These are phyloP conservation scores for Tamandua tetradactyla DNA, from an alignment of 2,797 vertebrate species.

Conservation along the genomic window DNA sequence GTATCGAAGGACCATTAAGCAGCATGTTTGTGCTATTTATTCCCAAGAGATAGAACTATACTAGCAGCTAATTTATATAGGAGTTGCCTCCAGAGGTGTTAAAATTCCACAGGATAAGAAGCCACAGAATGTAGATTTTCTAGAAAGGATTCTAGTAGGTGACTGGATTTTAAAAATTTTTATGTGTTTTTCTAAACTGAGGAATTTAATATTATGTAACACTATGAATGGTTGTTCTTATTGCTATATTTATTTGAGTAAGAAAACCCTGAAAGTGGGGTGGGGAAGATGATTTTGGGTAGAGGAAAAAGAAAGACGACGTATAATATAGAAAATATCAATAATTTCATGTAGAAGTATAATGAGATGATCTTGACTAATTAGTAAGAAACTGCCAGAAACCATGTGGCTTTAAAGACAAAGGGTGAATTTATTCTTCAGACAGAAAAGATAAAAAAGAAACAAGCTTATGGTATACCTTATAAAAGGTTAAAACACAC, in stretches of 20 bases:
- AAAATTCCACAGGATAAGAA: neutral
- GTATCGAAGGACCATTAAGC: neutral
- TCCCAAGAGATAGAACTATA: neutral
- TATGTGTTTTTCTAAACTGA: neutral
- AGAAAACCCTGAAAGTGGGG: neutral
- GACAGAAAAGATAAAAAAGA: neutral
- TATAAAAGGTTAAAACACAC: neutral
- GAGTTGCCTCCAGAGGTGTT: neutral
- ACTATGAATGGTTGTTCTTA: neutral
- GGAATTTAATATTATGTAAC: neutral
- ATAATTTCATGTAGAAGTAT: neutral
- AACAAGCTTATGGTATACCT: neutral
- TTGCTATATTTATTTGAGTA: neutral
- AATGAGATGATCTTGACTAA: neutral
- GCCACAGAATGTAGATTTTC: neutral
- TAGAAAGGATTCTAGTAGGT: neutral
- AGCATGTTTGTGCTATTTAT: neutral
- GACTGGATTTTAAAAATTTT: neutral
- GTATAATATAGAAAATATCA: neutral
- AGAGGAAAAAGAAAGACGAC: neutral
- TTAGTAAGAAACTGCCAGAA: neutral
- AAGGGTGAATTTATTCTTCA: neutral
- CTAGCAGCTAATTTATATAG: neutral
- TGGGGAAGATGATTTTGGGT: neutral
- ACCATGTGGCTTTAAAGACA: neutral